Percentiles rank a stretch among this genome's conserved stretches.
phyloP scores from a whole-genome alignment of 2,113 vertebrate genomes.

The Himantopus leucocephalus region DNA sequence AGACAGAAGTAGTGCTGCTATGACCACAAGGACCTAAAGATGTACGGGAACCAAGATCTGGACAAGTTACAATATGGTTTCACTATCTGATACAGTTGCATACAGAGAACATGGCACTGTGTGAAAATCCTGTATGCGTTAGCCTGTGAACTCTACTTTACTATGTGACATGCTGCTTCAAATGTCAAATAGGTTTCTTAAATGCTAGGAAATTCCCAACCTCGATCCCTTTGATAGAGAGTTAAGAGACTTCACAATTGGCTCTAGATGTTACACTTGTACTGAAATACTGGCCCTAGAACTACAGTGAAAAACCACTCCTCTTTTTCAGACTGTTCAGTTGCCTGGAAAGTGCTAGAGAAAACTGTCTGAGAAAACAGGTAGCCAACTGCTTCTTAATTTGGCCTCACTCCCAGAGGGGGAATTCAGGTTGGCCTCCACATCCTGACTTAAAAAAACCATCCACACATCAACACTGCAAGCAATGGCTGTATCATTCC shows the following conservation, averaged over 20 bases:
- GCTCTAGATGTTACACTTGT: neutral
- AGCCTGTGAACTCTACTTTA: neutral
- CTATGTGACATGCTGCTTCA: neutral
- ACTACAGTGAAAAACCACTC: neutral
- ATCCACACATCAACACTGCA: neutral
- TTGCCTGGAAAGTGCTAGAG: neutral
- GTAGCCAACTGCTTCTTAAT: neutral
- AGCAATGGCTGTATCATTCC: neutral
- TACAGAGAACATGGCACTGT: neutral
- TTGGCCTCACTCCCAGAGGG: neutral
- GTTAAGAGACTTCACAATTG: neutral
- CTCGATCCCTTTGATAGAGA: neutral
- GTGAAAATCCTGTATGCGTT: neutral
- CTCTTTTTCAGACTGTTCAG: neutral
- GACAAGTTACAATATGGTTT: neutral
- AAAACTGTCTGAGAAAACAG: neutral
- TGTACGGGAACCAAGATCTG: neutral
- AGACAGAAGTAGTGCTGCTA: neutral
- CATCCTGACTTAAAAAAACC: neutral
- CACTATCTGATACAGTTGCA: neutral
- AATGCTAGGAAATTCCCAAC: slow-evolving; percentile 22
- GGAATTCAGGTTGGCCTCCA: neutral
- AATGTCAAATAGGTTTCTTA: slow-evolving; percentile 6
- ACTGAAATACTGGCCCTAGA: neutral
- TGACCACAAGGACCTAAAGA: neutral